phyloP scores from a whole-genome alignment of 1,140 invertebrate genomes.

The Caenorhabditis elegans region WBcel235 BX284602.5:14602001-14602500 shows the following conservation, averaged over 20 bases:
- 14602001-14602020: slow-evolving; percentile 18
- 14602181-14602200: slow-evolving; percentile 64
- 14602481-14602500: slow-evolving; percentile 65
- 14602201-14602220: slow-evolving; percentile 66
- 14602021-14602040: slow-evolving; percentile 58
- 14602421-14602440: slow-evolving; percentile 66
- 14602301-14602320: slow-evolving; percentile 66
- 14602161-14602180: slow-evolving; percentile 63
- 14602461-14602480: slow-evolving; percentile 63
- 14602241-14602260: slow-evolving; percentile 63
- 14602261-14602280: slow-evolving; percentile 65
- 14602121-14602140: slow-evolving; percentile 53
- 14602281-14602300: slow-evolving; percentile 64
- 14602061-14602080: slow-evolving; percentile 63
- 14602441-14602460: slow-evolving; percentile 65
- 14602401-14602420: slow-evolving; percentile 64
- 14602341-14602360: slow-evolving; percentile 66
- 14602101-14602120: slow-evolving; percentile 56
- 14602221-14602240: slow-evolving; percentile 63
- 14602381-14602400: slow-evolving; percentile 65
- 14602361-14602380: slow-evolving; percentile 65
- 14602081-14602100: slow-evolving; percentile 66
- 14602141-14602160: slow-evolving; percentile 57
- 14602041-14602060: slow-evolving; percentile 62
- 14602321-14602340: slow-evolving; percentile 54